These are phyloP conservation scores for Hipposideros armiger DNA, from an alignment of 2,113 vertebrate genomes.

Conservation along the genomic window DNA sequence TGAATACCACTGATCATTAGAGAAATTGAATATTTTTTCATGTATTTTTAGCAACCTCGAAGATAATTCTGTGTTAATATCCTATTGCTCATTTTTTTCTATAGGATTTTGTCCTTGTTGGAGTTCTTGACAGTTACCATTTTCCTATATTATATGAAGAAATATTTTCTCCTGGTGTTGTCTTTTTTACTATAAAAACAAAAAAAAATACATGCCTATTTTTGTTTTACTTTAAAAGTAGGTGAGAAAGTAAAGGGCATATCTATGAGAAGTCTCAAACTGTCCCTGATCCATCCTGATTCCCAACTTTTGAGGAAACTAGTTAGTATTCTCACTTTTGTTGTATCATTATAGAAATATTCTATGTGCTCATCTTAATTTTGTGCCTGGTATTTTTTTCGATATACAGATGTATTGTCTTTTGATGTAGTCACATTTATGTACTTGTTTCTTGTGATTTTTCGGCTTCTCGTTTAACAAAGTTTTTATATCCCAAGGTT, in stretches of 20 bases:
- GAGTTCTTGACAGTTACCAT: not conserved
- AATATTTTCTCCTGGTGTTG: not conserved
- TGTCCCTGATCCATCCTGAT: not conserved
- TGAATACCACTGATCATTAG: not conserved
- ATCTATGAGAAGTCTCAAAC: not conserved
- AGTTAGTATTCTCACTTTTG: not conserved
- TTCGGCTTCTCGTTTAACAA: not conserved
- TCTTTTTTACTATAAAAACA: slow-evolving; percentile 25
- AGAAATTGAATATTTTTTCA: not conserved
- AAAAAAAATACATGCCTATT: not conserved
- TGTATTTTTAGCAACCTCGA: not conserved
- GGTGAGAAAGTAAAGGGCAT: not conserved
- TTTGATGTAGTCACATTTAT: not conserved
- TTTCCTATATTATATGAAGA: not conserved
- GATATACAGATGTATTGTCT: not conserved
- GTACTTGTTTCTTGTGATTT: not conserved
- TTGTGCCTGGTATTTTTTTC: not conserved
- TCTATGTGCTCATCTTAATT: not conserved
- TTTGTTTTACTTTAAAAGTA: slow-evolving; percentile 38
- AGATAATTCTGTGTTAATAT: not conserved
- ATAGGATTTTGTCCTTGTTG: not conserved
- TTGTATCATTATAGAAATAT: not conserved
- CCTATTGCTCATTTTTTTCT: not conserved
- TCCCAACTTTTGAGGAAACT: not conserved
- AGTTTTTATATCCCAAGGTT: slow-evolving; percentile 16